phyloP scores from a whole-genome alignment of 2,888 invertebrate genomes.

The Anthophora plumipes region DNA sequence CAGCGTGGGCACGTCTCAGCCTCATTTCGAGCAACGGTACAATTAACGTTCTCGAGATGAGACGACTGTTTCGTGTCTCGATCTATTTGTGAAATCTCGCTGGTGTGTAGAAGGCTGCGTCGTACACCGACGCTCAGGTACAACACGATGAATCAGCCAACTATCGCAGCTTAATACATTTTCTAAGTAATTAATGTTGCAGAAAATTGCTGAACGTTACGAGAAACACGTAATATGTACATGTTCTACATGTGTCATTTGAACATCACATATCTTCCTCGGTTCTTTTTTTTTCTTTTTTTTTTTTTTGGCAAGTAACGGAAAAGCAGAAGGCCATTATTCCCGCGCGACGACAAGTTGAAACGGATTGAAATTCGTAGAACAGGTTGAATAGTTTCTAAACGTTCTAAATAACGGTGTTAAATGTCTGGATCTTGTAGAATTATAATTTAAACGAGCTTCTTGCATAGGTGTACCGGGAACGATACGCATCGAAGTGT shows the following conservation, averaged over 20 bases:
- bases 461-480: not conserved
- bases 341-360: not conserved
- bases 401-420: slow-evolving; percentile 12
- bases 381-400: slow-evolving; percentile 3
- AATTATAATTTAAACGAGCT: slow-evolving; percentile 21
- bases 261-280: not conserved
- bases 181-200: not conserved
- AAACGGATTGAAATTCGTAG: not conserved
- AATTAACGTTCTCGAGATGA: slow-evolving; percentile 52
- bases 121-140: not conserved
- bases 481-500: not conserved
- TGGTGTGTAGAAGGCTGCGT: not conserved
- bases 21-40: slow-evolving; percentile 49
- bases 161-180: not conserved
- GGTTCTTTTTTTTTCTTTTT: too few relatives aligned
- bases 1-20: slow-evolving; percentile 12
- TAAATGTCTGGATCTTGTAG: not conserved
- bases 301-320: not conserved
- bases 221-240: not conserved
- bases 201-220: not conserved
- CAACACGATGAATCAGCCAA: not conserved
- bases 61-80: slow-evolving; percentile 18
- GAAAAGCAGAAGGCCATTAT: not conserved
- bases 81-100: slow-evolving; percentile 44
- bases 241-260: too few relatives aligned